These are phyloP conservation scores for Plumapathes pennacea DNA, from an alignment of 92 coral and sea anemone species.

Conservation along the genomic window DNA sequence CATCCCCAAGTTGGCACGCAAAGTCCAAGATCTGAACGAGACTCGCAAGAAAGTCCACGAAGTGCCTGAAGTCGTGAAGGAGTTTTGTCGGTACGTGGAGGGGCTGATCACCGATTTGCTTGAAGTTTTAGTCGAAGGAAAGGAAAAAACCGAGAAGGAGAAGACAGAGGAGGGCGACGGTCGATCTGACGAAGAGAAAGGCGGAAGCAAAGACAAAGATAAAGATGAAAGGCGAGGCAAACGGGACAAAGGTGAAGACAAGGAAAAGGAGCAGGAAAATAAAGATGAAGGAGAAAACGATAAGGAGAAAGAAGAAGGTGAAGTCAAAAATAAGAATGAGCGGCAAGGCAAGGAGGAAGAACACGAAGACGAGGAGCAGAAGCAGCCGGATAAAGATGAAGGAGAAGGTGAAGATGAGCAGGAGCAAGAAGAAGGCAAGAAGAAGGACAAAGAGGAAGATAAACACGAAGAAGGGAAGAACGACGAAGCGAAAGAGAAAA, in stretches of 20 bases:
- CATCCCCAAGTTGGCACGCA: constrained; percentile 58
- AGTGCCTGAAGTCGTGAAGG: constrained; percentile 65
- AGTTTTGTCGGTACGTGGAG: constrained; percentile 55
- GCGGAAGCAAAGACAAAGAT: no score
- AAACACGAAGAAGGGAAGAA: background rate
- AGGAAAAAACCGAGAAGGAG: constrained; percentile 13
- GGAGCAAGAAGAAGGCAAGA: background rate
- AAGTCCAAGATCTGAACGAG: constrained; percentile 67
- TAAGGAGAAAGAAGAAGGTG: background rate
- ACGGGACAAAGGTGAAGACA: background rate
- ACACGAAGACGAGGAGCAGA: background rate
- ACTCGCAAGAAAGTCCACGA: constrained; percentile 75
- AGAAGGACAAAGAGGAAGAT: background rate
- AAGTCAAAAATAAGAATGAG: background rate
- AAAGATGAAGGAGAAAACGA: background rate
- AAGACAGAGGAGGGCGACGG: constrained; percentile 14
- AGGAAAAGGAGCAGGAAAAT: background rate
- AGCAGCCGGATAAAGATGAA: background rate
- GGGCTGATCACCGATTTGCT: constrained; percentile 53
- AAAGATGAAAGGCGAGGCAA: background rate
- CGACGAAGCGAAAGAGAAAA: background rate
- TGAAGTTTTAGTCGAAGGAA: constrained; percentile 49
- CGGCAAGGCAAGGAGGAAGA: background rate
- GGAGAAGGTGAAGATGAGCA: background rate
- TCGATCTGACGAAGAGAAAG: background rate